Evolutionary conservation across 1,140 invertebrate species (phyloP).

Genomic region (Cotesia typhae): DNA sequence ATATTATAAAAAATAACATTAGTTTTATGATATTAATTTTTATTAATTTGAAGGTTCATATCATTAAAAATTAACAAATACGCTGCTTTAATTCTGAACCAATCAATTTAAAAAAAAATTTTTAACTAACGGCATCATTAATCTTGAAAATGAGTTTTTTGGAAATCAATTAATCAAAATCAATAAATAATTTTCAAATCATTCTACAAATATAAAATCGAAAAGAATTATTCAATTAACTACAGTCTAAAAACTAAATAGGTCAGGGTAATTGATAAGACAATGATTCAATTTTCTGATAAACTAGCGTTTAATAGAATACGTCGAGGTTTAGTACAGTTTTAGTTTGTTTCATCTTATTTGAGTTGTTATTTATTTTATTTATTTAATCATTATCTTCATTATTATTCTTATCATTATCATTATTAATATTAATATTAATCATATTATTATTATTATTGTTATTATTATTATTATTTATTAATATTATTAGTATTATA

Average conservation of each 20-base stretch:
- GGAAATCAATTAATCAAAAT: too few relatives aligned
- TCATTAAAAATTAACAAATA: conserved; percentile 30
- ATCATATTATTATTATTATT: too few relatives aligned
- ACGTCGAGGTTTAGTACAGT: conserved; percentile 59
- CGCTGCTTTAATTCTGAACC: too few relatives aligned
- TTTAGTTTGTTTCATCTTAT: conserved; percentile 48
- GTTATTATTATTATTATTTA: too few relatives aligned
- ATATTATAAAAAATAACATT: neutral
- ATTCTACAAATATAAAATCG: too few relatives aligned
- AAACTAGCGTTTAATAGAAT: conserved; percentile 64
- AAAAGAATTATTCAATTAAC: too few relatives aligned
- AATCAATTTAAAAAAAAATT: too few relatives aligned
- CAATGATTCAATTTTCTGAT: conserved; percentile 57
- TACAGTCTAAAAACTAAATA: neutral
- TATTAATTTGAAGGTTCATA: neutral
- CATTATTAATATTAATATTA: too few relatives aligned
- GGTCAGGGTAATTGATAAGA: conserved; percentile 40
- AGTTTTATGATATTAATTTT: neutral
- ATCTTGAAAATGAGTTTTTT: too few relatives aligned
- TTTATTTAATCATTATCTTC: too few relatives aligned
- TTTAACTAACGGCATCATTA: too few relatives aligned
- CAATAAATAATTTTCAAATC: too few relatives aligned
- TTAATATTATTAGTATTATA: conserved; percentile 23
- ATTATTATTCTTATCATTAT: conserved; percentile 1
- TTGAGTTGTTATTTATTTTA: conserved; percentile 20